phyloP scores from a whole-genome alignment of 1,140 invertebrate genomes.

The Trichonephila clavata region DNA sequence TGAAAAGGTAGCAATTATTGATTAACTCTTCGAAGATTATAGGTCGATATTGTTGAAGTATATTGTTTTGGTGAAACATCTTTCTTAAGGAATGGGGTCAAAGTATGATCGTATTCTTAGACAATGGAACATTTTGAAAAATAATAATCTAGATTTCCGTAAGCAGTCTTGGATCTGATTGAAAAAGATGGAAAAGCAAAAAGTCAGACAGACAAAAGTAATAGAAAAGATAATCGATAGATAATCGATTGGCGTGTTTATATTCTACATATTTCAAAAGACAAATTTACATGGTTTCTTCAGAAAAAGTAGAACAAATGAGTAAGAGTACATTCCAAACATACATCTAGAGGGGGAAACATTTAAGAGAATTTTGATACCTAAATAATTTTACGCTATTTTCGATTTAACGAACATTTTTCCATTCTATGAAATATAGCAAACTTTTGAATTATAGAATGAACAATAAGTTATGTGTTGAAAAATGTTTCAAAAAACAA shows the following conservation, averaged over 20 bases:
- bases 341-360: too few relatives aligned
- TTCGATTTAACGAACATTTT: too few relatives aligned
- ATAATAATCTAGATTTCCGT: neutral
- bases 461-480: too few relatives aligned
- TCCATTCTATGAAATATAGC: too few relatives aligned
- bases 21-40: constrained; percentile 35
- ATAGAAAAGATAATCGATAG: neutral
- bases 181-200: neutral
- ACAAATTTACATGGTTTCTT: too few relatives aligned
- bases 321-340: too few relatives aligned
- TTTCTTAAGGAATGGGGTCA: neutral
- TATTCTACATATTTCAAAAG: neutral
- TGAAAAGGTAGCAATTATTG: constrained; percentile 3
- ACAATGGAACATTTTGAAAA: constrained; percentile 21
- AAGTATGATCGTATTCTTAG: neutral
- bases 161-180: neutral
- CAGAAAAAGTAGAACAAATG: too few relatives aligned
- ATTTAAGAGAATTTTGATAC: too few relatives aligned
- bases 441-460: too few relatives aligned
- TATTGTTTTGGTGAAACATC: neutral
- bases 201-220: neutral
- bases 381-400: too few relatives aligned
- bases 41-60: neutral
- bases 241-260: neutral
- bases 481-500: too few relatives aligned